phyloP scores from a whole-genome alignment of 2,113 vertebrate species.

The Pholis gunnellus region DNA sequence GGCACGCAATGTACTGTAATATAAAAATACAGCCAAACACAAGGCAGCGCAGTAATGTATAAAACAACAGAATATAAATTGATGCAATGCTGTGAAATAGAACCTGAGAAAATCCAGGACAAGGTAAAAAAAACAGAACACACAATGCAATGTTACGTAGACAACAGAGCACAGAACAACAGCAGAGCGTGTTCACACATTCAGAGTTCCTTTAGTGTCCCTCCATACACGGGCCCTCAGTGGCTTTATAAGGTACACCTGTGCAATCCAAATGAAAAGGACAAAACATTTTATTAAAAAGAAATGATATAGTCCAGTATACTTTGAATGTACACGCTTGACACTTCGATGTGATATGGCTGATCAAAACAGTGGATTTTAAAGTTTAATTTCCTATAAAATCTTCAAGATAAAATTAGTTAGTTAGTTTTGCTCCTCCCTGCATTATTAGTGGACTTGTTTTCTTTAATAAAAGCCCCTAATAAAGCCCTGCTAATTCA shows the following conservation, averaged over 20 bases:
- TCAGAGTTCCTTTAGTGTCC: neutral
- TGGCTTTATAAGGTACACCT: neutral
- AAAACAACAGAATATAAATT: conserved; percentile 1
- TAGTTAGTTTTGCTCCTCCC: neutral
- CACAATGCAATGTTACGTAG: neutral
- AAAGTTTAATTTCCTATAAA: neutral
- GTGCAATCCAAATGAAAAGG: neutral
- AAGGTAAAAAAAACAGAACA: neutral
- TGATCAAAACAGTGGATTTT: neutral
- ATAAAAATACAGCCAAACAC: conserved; percentile 25
- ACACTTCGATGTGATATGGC: neutral
- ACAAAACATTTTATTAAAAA: too few species aligned
- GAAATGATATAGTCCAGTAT: neutral
- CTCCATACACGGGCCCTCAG: too few species aligned
- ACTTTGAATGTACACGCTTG: neutral
- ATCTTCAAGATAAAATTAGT: neutral
- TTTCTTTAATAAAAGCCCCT: neutral
- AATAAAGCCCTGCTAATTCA: neutral
- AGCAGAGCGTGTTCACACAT: neutral
- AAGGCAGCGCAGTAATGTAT: neutral
- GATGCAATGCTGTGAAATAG: conserved; percentile 39
- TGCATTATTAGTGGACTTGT: neutral
- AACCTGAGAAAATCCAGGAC: neutral
- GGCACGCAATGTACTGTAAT: conserved; percentile 49
- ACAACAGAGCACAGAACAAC: neutral